A percentile compares a stretch with the other conserved stretches of the same genome.
Conservation (phyloP, 2,888 invertebrate genomes). For the Luperina testacea region DNA sequence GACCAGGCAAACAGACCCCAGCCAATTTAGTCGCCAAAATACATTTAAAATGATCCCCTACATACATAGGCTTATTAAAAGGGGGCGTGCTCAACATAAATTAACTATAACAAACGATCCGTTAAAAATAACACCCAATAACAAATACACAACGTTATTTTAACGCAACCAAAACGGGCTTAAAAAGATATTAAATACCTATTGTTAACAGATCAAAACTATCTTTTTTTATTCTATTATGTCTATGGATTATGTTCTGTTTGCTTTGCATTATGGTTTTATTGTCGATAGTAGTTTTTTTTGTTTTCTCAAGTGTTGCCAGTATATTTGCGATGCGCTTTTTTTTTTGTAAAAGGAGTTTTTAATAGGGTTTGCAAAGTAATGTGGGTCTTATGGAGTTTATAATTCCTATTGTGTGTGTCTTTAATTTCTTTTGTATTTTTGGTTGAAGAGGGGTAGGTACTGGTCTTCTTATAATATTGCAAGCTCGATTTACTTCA, state of each 20-base stretch:
- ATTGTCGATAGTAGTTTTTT: constrained; percentile 60
- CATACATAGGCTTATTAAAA: constrained; percentile 40
- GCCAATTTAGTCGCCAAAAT: not conserved
- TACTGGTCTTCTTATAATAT: constrained; percentile 18
- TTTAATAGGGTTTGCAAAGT: constrained; percentile 38
- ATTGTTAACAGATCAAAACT: constrained; percentile 71
- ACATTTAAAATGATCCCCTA: constrained; percentile 27
- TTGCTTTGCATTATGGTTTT: constrained; percentile 66
- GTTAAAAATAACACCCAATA: constrained; percentile 55
- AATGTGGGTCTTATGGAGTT: constrained; percentile 25
- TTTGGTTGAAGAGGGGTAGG: not conserved
- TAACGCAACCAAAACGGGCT: constrained; percentile 50
- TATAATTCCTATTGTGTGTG: constrained; percentile 41
- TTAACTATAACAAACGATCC: constrained; percentile 40
- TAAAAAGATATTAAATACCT: constrained; percentile 58
- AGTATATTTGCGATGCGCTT: constrained; percentile 44
- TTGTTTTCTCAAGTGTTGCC: constrained; percentile 70
- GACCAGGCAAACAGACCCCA: not conserved
- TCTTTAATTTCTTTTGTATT: constrained; percentile 13
- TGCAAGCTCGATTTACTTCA: constrained; percentile 46
- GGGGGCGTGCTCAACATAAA: constrained; percentile 45
- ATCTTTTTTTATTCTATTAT: constrained; percentile 67
- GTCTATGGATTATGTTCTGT: constrained; percentile 66
- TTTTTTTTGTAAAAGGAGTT: constrained; percentile 21
- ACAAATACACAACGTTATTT: constrained; percentile 56